Evolutionary conservation across 2,888 invertebrate genomes (phyloP), one percentile per base, ranked within the genome.

Genomic region (Cheilosia grossa): DNA sequence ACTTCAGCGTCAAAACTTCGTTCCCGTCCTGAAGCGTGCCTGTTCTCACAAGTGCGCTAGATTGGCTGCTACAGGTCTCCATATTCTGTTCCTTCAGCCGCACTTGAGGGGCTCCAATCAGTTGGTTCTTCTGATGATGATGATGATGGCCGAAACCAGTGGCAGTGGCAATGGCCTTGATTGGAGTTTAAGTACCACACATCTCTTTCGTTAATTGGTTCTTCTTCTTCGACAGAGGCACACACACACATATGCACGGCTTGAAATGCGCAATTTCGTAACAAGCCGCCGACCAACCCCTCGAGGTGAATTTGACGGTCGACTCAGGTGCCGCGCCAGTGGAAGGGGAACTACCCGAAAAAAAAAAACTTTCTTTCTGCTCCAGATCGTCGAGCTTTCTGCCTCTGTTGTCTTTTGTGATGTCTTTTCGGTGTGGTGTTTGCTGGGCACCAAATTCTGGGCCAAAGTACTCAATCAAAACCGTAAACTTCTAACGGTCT

Each of bases 401-500:
- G 59, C 15, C 40, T 37, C 49, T 58, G 33, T 69, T 59, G 17
- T 30, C 27, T 72, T 61, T 49, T 17, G 59, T 24, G 21, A 30
- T 51, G 30, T n/a, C 40, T 54, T 37, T 40, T 64, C 24, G 24
- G 21, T 70, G 47, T 67, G 42, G 44, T 51, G 42, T 63, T 54
- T 73, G 33, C 54, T 66, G 19, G 30, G 33, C 5, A 19, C 54
- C 21, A 67, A 87, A 88, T 89, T 89, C 88, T 89, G 88, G 88
- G 86, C 75, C 87, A 89, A 89, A 87, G 87, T 87, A 89, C 89
- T 89, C 90, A 86, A 90, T 89, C 90, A 90, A 67, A 69, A 61
- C 37, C 9, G 47, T 69, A 70, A 63, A 63, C 69, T 78, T 78
- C 78, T 78, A 78, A 78, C 78, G 78, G 78, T 70, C 77, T 61